Evolutionary conservation across 2,797 vertebrate species (phyloP).

Genomic region (Bovichtus variegatus): DNA sequence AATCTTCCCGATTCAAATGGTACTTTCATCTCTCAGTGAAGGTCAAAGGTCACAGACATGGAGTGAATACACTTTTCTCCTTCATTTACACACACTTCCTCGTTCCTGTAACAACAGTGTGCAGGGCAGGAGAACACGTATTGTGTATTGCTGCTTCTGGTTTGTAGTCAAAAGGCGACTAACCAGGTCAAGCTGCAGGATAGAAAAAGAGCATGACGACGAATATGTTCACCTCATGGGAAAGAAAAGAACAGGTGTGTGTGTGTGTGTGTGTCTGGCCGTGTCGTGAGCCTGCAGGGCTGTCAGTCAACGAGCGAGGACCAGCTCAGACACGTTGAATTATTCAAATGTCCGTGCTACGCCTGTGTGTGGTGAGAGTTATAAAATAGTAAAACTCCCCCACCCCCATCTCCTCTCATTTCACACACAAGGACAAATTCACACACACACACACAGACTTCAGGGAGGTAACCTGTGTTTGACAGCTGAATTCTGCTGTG

Average conservation of each 20-base stretch:
- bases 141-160: conserved; percentile 5
- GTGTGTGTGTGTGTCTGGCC: conserved; percentile 30
- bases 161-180: conserved; percentile 19
- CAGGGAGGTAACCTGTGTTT: conserved; percentile 40
- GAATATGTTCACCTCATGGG: conserved; percentile 29
- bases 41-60: conserved; percentile 36
- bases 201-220: conserved; percentile 9
- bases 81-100: conserved; percentile 32
- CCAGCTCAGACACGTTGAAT: conserved; percentile 69
- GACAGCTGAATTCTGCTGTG: conserved; percentile 43
- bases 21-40: conserved; percentile 27
- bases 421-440: conserved; percentile 56
- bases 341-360: conserved; percentile 73
- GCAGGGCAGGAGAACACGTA: conserved; percentile 4
- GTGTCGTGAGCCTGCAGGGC: conserved; percentile 40
- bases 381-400: conserved; percentile 77
- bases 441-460: conserved; percentile 30
- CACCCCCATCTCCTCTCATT: conserved; percentile 69
- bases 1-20: conserved; percentile 18
- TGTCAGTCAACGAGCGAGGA: conserved; percentile 60
- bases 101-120: conserved; percentile 30
- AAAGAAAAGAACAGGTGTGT: conserved; percentile 43
- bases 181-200: conserved; percentile 27
- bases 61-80: conserved; percentile 18
- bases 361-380: conserved; percentile 59